phyloP scores from a whole-genome alignment of 2,797 vertebrate genomes.

The Tadarida brasiliensis region DNA sequence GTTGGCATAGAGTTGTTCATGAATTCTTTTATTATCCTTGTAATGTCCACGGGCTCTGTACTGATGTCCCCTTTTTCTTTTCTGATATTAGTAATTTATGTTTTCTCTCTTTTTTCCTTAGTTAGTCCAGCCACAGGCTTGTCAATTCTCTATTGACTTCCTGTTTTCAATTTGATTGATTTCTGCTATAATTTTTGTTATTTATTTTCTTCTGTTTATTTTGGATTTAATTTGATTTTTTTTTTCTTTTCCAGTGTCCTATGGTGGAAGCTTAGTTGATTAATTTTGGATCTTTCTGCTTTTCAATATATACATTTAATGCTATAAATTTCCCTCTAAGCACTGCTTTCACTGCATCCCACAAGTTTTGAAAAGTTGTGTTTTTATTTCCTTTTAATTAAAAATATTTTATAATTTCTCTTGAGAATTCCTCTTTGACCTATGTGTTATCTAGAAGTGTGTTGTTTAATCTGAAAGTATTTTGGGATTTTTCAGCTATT shows the following conservation, averaged over 20 bases:
- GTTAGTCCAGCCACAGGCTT: neutral
- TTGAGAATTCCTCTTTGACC: neutral
- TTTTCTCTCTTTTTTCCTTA: neutral
- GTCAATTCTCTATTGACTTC: neutral
- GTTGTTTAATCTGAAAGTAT: neutral
- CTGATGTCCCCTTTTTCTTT: neutral
- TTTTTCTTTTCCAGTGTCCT: neutral
- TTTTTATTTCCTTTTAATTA: slow-evolving; percentile 5
- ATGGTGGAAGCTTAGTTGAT: neutral
- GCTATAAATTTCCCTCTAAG: neutral
- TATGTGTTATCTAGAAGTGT: neutral
- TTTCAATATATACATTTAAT: neutral
- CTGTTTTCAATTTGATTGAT: neutral
- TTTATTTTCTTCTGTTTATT: too few species aligned
- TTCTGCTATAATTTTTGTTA: too few species aligned
- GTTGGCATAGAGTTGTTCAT: too few species aligned
- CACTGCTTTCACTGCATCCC: neutral
- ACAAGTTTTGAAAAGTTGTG: neutral
- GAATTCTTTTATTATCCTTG: too few species aligned
- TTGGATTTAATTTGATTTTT: neutral
- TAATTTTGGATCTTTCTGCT: neutral
- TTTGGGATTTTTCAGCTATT: neutral
- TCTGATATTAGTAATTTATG: neutral
- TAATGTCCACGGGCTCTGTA: neutral
- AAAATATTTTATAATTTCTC: neutral